These are phyloP conservation scores for Fistularia commersonii DNA, from an alignment of 2,797 vertebrate genomes.

Conservation along the genomic window DNA sequence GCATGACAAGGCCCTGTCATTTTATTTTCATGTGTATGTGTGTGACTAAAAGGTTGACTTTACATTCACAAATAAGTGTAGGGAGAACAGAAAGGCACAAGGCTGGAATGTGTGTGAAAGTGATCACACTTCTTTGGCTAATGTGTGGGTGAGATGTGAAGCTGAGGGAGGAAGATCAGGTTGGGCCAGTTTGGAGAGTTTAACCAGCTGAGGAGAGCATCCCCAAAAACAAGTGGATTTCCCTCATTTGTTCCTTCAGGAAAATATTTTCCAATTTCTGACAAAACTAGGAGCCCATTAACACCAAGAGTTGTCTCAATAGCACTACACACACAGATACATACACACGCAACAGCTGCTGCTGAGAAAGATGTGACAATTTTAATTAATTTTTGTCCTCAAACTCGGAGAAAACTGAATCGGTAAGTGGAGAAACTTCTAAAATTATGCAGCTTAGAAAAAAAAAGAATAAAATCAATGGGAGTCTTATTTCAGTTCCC, in stretches of 20 bases:
- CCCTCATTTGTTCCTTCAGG: constrained; percentile 41
- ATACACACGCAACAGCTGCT: not conserved
- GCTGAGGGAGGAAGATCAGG: constrained; percentile 55
- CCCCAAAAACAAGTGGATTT: constrained; percentile 48
- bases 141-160: constrained; percentile 24
- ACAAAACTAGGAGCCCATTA: not conserved
- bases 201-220: constrained; percentile 53
- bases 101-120: constrained; percentile 26
- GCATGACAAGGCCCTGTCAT: constrained; percentile 1
- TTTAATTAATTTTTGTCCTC: no score
- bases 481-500: no score
- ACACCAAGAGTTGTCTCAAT: constrained; percentile 2
- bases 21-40: no score
- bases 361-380: no score
- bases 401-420: no score
- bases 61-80: not conserved
- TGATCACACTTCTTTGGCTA: constrained; percentile 23
- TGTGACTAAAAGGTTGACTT: no score
- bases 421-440: no score
- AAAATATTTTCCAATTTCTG: constrained; percentile 11
- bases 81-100: constrained; percentile 4
- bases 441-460: no score
- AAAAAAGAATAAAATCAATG: no score
- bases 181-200: constrained; percentile 46
- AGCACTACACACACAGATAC: constrained; percentile 1